These are phyloP conservation scores for Plutomurus gul DNA, from an alignment of 1,140 invertebrate genomes.

Conservation along the genomic window DNA sequence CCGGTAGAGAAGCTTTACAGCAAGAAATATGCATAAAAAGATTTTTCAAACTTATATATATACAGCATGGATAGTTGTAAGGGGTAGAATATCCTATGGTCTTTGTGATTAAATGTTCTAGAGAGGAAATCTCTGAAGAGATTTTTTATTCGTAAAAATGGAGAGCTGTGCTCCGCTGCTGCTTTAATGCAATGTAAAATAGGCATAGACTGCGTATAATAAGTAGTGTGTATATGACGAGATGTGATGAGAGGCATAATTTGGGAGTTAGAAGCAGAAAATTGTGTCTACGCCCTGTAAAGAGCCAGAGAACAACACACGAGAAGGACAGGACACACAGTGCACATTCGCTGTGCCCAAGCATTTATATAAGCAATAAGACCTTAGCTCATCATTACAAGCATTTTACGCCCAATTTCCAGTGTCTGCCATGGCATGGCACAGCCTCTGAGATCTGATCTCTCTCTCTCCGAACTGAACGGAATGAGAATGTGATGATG, in stretches of 20 bases:
- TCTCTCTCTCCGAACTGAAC: not conserved
- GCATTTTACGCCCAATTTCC: slow-evolving; percentile 38
- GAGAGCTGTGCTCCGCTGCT: not conserved
- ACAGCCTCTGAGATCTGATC: not conserved
- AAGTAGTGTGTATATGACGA: too few relatives aligned
- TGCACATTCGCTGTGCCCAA: too few relatives aligned
- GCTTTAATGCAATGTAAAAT: not conserved
- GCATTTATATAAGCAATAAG: slow-evolving; percentile 24
- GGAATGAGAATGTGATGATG: slow-evolving; percentile 15
- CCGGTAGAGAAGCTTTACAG: too few relatives aligned
- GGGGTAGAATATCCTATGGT: too few relatives aligned
- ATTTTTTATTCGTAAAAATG: not conserved
- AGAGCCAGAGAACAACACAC: too few relatives aligned
- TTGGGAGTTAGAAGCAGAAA: slow-evolving; percentile 15
- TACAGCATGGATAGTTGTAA: too few relatives aligned
- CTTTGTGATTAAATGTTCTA: not conserved
- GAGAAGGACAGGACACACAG: too few relatives aligned
- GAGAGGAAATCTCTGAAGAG: not conserved
- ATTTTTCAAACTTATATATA: too few relatives aligned
- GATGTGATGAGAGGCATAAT: slow-evolving; percentile 16
- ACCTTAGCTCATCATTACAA: slow-evolving; percentile 33
- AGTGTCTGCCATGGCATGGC: not conserved
- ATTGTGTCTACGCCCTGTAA: slow-evolving; percentile 25
- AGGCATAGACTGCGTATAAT: too few relatives aligned
- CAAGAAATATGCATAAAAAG: too few relatives aligned